Evolutionary conservation across 1,140 invertebrate species (phyloP).

Genomic region (Metaphire vulgaris): DNA sequence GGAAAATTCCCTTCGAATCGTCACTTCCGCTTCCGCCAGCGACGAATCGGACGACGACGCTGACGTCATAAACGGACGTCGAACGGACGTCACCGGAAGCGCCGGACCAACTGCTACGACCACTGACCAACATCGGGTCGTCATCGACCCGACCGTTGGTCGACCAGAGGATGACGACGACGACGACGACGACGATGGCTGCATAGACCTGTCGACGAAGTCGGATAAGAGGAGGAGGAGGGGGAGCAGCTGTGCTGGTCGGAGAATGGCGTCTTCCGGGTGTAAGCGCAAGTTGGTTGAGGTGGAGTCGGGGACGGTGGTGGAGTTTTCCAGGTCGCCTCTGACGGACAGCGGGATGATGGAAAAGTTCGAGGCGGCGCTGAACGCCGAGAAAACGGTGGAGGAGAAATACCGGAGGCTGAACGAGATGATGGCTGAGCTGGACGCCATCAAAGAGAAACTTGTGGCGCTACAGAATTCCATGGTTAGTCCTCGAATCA

Average conservation of each 20-base stretch:
- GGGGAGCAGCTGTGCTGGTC: too few species aligned
- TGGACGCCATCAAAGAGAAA: background rate
- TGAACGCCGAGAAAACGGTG: background rate
- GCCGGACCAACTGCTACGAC: too few species aligned
- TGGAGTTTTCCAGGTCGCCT: background rate
- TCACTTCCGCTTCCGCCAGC: background rate
- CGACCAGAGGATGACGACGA: too few species aligned
- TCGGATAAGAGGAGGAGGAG: too few species aligned
- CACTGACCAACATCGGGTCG: too few species aligned
- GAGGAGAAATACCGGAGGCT: background rate
- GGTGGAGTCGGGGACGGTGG: background rate
- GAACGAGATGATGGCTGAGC: conserved; percentile 1
- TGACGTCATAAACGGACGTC: too few species aligned
- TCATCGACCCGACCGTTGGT: background rate
- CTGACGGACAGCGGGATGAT: background rate
- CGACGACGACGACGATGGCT: background rate
- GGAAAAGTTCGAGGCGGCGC: background rate
- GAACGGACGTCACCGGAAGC: too few species aligned
- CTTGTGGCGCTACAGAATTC: background rate
- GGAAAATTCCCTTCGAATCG: background rate
- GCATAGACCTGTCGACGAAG: background rate
- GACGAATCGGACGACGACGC: background rate
- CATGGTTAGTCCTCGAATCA: background rate
- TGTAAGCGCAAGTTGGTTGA: too few species aligned
- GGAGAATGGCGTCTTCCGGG: too few species aligned